A percentile compares a stretch with the other conserved stretches of the same genome.
These are phyloP conservation scores for Sycophila texana DNA, from an alignment of 2,888 invertebrate genomes.

Conservation along the genomic window DNA sequence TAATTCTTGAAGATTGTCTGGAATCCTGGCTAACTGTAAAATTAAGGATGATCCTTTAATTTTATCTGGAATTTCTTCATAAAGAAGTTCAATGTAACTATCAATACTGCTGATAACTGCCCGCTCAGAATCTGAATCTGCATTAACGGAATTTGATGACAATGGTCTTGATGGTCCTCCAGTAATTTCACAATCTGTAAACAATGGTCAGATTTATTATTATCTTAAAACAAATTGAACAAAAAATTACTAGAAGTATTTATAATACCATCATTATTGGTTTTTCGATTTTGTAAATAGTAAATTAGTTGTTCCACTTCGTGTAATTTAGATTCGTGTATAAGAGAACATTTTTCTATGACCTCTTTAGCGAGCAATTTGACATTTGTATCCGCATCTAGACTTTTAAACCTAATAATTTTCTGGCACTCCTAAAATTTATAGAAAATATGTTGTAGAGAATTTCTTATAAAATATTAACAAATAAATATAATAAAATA, in stretches of 20 bases:
- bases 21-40: constrained; percentile 92
- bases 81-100: constrained; percentile 95
- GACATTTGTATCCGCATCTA: constrained; percentile 88
- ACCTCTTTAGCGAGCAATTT: constrained; percentile 88
- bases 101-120: constrained; percentile 90
- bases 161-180: constrained; percentile 67
- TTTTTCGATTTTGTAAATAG: constrained; percentile 88
- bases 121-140: constrained; percentile 77
- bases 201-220: neutral
- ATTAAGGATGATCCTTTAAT: constrained; percentile 94
- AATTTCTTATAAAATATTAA: neutral
- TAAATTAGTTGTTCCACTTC: constrained; percentile 93
- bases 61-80: constrained; percentile 96
- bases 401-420: constrained; percentile 87
- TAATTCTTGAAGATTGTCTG: constrained; percentile 94
- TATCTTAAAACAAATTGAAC: neutral
- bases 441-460: constrained; percentile 6
- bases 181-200: constrained; percentile 38
- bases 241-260: neutral
- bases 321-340: constrained; percentile 86
- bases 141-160: constrained; percentile 68
- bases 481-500: no score
- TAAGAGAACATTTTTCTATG: constrained; percentile 89
- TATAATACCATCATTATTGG: constrained; percentile 63
- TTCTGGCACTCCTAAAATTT: constrained; percentile 83